These are phyloP conservation scores for Struthio camelus DNA, from an alignment of 2,113 vertebrate genomes.

Conservation along the genomic window DNA sequence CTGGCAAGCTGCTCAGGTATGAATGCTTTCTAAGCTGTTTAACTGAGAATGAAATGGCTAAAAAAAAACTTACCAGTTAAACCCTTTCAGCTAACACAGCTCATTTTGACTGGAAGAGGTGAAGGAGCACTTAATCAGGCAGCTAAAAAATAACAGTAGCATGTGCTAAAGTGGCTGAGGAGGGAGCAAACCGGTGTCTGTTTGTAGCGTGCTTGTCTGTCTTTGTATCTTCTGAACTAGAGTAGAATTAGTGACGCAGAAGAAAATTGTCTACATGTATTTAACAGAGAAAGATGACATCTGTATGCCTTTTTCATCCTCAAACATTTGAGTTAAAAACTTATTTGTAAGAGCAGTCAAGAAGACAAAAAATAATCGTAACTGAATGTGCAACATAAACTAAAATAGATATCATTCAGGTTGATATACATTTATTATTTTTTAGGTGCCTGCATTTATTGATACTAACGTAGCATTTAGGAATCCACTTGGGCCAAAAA, in stretches of 20 bases:
- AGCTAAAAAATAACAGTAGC: not conserved
- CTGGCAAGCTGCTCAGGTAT: not conserved
- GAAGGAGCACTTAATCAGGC: not conserved
- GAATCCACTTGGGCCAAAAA: not conserved
- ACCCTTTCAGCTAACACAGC: not conserved
- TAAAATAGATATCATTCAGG: not conserved
- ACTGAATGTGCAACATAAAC: not conserved
- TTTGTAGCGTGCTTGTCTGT: not conserved
- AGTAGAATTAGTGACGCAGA: not conserved
- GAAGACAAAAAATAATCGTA: not conserved
- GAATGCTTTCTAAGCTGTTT: not conserved
- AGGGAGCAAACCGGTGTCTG: not conserved
- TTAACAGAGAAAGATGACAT: not conserved
- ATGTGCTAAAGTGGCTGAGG: not conserved
- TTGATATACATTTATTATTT: not conserved
- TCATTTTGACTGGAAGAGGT: not conserved
- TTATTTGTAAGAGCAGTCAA: not conserved
- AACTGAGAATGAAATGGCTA: not conserved
- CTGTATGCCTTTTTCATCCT: not conserved
- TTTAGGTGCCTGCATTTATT: not conserved
- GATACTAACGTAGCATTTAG: not conserved
- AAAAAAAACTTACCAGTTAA: not conserved
- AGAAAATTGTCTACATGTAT: not conserved
- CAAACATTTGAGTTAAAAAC: not conserved
- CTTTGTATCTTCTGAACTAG: not conserved